A percentile compares a stretch with the other conserved stretches of the same genome.
Conservation (phyloP, 2,888 invertebrate genomes). For the Sceliomorpha sp. region DNA sequence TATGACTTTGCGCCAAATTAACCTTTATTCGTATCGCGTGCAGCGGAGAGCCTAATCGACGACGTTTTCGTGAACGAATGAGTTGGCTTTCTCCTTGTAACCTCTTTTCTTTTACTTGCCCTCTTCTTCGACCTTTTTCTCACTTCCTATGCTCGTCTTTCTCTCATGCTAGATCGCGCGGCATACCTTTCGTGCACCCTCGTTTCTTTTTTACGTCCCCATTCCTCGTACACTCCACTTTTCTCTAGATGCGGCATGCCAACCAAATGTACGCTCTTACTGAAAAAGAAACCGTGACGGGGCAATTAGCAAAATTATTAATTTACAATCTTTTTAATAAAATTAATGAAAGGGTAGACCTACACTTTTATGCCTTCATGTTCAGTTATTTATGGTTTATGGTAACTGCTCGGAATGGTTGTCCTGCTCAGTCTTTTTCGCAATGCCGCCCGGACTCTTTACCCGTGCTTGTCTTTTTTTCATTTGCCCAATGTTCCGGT, state of each 20-base stretch:
- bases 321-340: conserved; percentile 66
- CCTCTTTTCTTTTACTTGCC: too few species aligned
- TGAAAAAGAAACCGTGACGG: conserved; percentile 56
- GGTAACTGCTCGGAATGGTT: conserved; percentile 62
- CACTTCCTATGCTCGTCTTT: neutral
- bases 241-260: neutral
- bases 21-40: too few species aligned
- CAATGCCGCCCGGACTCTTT: conserved; percentile 9
- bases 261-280: conserved; percentile 23
- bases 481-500: conserved; percentile 5
- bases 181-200: conserved; percentile 12
- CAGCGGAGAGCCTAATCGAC: too few species aligned
- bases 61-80: too few species aligned
- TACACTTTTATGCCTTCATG: conserved; percentile 58
- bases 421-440: conserved; percentile 12
- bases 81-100: too few species aligned
- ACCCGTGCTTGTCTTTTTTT: conserved; percentile 8
- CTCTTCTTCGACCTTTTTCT: too few species aligned
- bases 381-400: conserved; percentile 67
- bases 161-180: neutral
- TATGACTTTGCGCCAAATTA: too few species aligned
- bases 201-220: conserved; percentile 6
- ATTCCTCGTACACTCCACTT: conserved; percentile 8
- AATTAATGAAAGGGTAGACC: conserved; percentile 63
- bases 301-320: conserved; percentile 67